Conservation (phyloP, 2,797 vertebrate species). For the Anolis apletophallus region DNA sequence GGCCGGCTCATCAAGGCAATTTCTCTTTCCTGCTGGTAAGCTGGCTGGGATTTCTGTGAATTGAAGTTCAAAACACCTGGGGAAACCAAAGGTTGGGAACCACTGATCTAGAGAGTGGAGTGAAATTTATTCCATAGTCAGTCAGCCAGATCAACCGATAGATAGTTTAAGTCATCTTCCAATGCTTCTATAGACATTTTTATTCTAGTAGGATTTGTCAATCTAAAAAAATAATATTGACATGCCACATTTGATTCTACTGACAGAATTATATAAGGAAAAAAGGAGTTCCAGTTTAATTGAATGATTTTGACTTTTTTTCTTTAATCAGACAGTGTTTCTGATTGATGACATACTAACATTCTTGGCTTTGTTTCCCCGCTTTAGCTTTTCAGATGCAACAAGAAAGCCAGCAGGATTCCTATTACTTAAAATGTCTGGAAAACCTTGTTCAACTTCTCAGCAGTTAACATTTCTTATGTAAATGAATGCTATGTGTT, state of each 20-base stretch:
- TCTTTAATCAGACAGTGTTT: background rate
- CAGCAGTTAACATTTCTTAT: slow-evolving; percentile 72
- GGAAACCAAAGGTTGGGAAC: background rate
- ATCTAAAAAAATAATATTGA: background rate
- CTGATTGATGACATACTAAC: background rate
- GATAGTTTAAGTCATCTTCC: background rate
- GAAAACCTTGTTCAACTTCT: slow-evolving; percentile 88
- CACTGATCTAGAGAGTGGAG: background rate
- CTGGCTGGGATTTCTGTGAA: too few species aligned
- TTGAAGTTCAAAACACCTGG: background rate
- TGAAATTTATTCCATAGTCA: background rate
- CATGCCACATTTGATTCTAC: background rate
- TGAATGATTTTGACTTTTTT: background rate
- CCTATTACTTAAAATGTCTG: slow-evolving; percentile 90
- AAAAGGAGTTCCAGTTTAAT: background rate
- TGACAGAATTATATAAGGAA: background rate
- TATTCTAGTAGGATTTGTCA: background rate
- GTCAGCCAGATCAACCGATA: background rate
- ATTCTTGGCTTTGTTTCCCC: slow-evolving; percentile 29
- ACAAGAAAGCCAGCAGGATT: slow-evolving; percentile 75
- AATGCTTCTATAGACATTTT: background rate
- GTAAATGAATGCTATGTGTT: background rate
- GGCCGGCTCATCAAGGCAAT: too few species aligned
- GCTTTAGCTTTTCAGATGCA: slow-evolving; percentile 78
- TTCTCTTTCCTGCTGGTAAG: too few species aligned